Conservation (phyloP, 1,140 invertebrate species). For the Zaprionus nigranus region DNA sequence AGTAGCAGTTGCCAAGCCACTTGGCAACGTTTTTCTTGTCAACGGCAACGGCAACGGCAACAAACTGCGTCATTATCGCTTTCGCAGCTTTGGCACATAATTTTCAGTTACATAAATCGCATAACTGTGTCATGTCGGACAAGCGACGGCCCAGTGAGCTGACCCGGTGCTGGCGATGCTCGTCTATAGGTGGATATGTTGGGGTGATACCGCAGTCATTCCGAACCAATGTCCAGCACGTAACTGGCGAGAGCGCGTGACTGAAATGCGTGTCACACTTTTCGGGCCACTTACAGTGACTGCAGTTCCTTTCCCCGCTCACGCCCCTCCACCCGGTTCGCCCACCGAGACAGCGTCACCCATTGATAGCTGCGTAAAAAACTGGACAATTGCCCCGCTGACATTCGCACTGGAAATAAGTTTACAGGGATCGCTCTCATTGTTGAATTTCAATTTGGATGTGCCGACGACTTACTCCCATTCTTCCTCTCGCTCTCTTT, state of each 20-base stretch:
- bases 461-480: too few relatives aligned
- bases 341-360: background rate
- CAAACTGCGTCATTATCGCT: conserved; percentile 72
- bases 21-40: conserved; percentile 60
- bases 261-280: conserved; percentile 71
- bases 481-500: conserved; percentile 9
- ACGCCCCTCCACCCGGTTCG: too few relatives aligned
- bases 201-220: conserved; percentile 24
- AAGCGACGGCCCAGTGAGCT: conserved; percentile 18
- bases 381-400: conserved; percentile 43
- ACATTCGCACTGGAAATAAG: conserved; percentile 50
- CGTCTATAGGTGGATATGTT: background rate
- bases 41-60: conserved; percentile 38
- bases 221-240: conserved; percentile 50
- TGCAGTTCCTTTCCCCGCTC: background rate
- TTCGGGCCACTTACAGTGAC: conserved; percentile 20
- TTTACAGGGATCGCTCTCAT: conserved; percentile 33
- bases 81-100: conserved; percentile 72
- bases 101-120: conserved; percentile 80
- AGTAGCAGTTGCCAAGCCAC: conserved; percentile 13
- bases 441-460: conserved; percentile 32
- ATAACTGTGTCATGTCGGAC: conserved; percentile 77
- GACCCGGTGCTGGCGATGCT: conserved; percentile 28
- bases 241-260: conserved; percentile 60
- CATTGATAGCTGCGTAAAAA: conserved; percentile 11